Conservation (phyloP, 2,113 vertebrate genomes). For the Turdus rufiventris region DNA sequence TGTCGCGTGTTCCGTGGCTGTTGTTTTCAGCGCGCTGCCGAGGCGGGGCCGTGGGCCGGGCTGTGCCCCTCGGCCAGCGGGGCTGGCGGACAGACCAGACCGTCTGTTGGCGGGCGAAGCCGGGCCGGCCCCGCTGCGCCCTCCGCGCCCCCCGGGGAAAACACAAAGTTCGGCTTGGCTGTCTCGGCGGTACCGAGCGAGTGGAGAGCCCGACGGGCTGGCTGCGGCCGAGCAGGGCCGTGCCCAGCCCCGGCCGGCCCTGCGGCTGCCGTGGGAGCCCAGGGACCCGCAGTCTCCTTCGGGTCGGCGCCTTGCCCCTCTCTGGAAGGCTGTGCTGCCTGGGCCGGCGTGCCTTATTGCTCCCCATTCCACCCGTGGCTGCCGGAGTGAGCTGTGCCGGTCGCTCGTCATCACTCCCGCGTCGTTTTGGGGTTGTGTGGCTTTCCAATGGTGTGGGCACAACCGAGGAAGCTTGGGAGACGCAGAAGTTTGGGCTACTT, state of each 20-base stretch:
- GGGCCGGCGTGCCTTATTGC: fast-evolving
- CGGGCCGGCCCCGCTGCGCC: background rate
- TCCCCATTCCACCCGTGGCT: fast-evolving
- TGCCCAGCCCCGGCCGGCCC: background rate
- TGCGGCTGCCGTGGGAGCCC: background rate
- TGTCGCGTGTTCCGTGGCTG: background rate
- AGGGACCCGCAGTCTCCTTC: background rate
- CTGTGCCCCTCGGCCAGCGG: background rate
- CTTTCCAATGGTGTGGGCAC: background rate
- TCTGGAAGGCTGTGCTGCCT: background rate
- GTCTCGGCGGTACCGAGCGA: background rate
- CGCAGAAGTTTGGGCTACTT: background rate
- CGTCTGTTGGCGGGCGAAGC: background rate
- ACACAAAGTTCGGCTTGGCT: background rate
- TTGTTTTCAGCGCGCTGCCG: background rate
- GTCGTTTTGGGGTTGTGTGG: background rate
- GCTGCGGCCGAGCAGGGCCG: background rate
- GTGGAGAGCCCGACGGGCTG: background rate
- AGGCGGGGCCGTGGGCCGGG: background rate
- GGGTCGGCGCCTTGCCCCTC: background rate
- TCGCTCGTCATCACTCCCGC: fast-evolving
- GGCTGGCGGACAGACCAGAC: background rate
- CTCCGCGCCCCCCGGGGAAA: background rate
- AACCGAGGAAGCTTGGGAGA: background rate
- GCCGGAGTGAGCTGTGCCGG: fast-evolving